These are phyloP conservation scores for Malurus alboscapulatus DNA, from an alignment of 2,113 vertebrate species.

Conservation along the genomic window DNA sequence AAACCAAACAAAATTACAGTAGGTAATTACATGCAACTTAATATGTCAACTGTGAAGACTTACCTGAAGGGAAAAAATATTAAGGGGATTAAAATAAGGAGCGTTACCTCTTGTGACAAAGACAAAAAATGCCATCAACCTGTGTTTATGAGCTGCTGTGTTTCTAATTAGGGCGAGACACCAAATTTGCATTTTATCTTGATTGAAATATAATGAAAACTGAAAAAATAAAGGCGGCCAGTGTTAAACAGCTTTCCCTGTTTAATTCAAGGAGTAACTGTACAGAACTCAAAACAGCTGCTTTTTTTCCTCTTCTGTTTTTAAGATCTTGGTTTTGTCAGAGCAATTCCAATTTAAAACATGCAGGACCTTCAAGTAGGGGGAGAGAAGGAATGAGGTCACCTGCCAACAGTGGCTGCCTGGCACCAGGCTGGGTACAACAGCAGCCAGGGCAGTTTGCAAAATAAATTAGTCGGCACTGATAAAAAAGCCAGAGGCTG, in stretches of 20 bases:
- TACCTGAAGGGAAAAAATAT: constrained; percentile 48
- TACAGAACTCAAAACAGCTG: constrained; percentile 16
- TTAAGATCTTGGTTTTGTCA: background rate
- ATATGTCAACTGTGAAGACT: background rate
- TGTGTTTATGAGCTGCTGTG: constrained; percentile 35
- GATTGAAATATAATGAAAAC: constrained; percentile 54
- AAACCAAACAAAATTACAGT: background rate
- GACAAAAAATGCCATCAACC: constrained; percentile 22
- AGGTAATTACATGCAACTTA: background rate
- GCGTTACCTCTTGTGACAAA: constrained; percentile 1
- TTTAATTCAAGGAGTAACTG: constrained; percentile 35
- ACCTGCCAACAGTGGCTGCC: accelerated
- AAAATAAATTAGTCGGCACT: background rate
- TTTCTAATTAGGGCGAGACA: constrained; percentile 61
- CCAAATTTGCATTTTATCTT: constrained; percentile 59
- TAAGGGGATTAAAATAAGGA: constrained; percentile 41
- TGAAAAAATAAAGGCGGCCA: background rate
- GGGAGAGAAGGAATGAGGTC: background rate
- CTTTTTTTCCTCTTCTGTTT: background rate
- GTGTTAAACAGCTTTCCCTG: constrained; percentile 1
- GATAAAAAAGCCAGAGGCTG: background rate
- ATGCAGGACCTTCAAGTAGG: background rate
- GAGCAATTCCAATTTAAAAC: constrained; percentile 3
- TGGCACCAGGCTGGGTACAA: background rate
- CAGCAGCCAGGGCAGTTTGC: background rate